Conservation (phyloP, 2,888 invertebrate species). For the Apamea anceps region DNA sequence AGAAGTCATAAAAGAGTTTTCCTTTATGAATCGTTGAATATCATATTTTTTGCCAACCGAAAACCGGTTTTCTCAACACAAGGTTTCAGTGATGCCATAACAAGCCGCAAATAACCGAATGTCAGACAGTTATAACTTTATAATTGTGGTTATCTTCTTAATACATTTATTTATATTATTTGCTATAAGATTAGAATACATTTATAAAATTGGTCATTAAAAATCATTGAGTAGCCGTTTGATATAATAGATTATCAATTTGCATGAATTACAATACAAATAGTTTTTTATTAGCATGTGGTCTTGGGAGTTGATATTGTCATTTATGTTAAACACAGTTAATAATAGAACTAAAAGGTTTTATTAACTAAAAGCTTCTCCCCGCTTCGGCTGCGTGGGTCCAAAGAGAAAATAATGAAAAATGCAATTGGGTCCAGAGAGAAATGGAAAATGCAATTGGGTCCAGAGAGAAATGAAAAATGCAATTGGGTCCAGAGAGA, state of each 20-base stretch:
- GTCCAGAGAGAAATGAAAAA: too few relatives aligned
- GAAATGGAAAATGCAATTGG: too few relatives aligned
- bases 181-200: too few relatives aligned
- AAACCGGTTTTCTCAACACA: neutral
- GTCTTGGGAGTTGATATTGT: neutral
- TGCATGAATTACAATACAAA: constrained; percentile 33
- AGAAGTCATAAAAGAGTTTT: neutral
- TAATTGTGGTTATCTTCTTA: neutral
- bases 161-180: neutral
- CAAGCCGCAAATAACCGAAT: neutral
- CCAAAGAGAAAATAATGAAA: too few relatives aligned
- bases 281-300: neutral
- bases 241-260: constrained; percentile 18
- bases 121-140: neutral
- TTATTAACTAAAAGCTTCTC: neutral
- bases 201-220: neutral
- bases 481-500: too few relatives aligned
- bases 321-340: neutral
- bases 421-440: too few relatives aligned
- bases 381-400: too few relatives aligned
- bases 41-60: neutral
- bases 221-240: neutral
- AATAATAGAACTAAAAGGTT: neutral
- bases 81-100: neutral
- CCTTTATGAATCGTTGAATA: neutral